Evolutionary conservation across 2,113 vertebrate species (phyloP).

Genomic region (Gallinago jamesoni): DNA sequence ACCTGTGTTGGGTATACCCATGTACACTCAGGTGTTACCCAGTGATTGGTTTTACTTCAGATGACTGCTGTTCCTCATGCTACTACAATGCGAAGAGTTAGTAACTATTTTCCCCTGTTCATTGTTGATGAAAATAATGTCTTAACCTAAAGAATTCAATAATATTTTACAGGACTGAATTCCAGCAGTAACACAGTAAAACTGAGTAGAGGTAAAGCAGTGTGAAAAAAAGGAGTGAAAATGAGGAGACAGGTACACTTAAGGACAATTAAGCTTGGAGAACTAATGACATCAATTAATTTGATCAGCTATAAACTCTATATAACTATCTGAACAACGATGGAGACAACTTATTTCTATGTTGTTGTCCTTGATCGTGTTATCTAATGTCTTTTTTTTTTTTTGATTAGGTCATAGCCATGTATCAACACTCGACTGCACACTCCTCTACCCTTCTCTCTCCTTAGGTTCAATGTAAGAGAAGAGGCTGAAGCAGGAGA

Average conservation of each 20-base stretch:
- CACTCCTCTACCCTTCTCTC: background rate
- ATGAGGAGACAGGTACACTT: background rate
- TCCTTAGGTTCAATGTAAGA: background rate
- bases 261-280: background rate
- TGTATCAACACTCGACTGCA: background rate
- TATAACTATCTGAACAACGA: background rate
- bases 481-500: background rate
- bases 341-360: background rate
- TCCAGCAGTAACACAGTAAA: background rate
- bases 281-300: background rate
- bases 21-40: background rate
- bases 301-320: background rate
- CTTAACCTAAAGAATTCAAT: background rate
- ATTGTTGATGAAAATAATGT: background rate
- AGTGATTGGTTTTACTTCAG: background rate
- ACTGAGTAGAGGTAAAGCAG: background rate
- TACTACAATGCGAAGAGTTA: background rate
- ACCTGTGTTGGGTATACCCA: background rate
- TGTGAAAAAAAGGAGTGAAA: background rate
- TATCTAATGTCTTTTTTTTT: background rate
- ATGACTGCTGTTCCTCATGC: background rate
- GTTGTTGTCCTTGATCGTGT: background rate
- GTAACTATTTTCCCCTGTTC: background rate
- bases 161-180: background rate
- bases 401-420: background rate